Conservation (phyloP, 2,113 vertebrate genomes). For the Tetrao urogallus region DNA sequence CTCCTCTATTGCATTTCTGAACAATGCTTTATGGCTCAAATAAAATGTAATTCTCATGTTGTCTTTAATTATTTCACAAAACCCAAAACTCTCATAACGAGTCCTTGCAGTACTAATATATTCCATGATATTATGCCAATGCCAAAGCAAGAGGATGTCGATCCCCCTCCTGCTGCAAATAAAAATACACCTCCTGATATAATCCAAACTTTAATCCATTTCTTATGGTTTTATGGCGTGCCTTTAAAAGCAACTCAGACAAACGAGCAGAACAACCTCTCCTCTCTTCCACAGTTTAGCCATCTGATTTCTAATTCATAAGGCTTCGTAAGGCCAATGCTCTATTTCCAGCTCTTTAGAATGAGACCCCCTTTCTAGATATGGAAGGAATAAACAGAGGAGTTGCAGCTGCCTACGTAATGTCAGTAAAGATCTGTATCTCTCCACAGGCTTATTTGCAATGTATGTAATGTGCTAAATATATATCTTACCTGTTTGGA, state of each 20-base stretch:
- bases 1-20: conserved; percentile 47
- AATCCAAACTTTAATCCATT: conserved; percentile 62
- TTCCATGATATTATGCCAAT: background rate
- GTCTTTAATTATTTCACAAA: conserved; percentile 69
- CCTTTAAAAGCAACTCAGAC: conserved; percentile 41
- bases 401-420: background rate
- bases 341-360: conserved; percentile 39
- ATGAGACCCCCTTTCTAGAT: background rate
- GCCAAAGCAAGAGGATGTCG: conserved; percentile 24
- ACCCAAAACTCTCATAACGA: conserved; percentile 55
- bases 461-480: rapidly evolving
- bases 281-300: conserved; percentile 42
- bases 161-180: conserved; percentile 47
- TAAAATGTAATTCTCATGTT: conserved; percentile 52
- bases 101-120: conserved; percentile 15
- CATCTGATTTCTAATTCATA: background rate
- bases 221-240: conserved; percentile 47
- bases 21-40: conserved; percentile 50
- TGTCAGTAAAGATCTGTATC: background rate
- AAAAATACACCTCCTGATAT: conserved; percentile 49
- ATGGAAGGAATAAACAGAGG: background rate
- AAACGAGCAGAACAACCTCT: conserved; percentile 48
- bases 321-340: conserved; percentile 41
- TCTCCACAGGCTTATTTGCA: background rate
- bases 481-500: conserved; percentile 85